Conservation (phyloP, 2,888 invertebrate species). For the Cepaea hortensis region DNA sequence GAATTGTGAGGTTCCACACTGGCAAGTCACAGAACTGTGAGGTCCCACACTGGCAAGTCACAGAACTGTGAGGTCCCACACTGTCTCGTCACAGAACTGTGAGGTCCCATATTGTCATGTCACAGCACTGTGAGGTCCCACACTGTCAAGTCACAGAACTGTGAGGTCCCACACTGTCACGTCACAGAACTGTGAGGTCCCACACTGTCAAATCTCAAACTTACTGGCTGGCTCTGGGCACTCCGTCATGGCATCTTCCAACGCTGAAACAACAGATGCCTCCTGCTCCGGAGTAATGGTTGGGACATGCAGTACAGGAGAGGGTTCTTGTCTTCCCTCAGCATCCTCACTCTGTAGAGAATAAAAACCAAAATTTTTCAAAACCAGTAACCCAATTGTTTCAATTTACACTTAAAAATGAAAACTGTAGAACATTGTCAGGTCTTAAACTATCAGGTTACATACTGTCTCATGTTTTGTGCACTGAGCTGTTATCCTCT, state of each 20-base stretch:
- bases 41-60: no score
- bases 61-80: no score
- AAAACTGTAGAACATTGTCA: constrained; percentile 21
- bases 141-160: background rate
- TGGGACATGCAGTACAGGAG: constrained; percentile 21
- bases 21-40: no score
- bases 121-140: background rate
- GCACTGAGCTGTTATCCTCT: no score
- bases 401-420: constrained; percentile 8
- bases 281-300: constrained; percentile 46
- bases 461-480: no score
- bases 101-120: no score
- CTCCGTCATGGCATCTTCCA: constrained; percentile 48
- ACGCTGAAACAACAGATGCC: constrained; percentile 42
- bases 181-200: no score
- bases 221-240: constrained; percentile 36
- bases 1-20: no score
- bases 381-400: background rate
- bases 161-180: no score
- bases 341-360: constrained; percentile 12
- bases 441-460: no score
- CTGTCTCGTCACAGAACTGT: no score
- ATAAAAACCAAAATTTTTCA: background rate
- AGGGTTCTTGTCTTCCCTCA: constrained; percentile 8
- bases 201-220: background rate